A percentile compares a stretch with the other conserved stretches of the same genome.
Evolutionary conservation across 2,113 vertebrate species (phyloP).

Genomic region (Pomatorhinus ruficollis): DNA sequence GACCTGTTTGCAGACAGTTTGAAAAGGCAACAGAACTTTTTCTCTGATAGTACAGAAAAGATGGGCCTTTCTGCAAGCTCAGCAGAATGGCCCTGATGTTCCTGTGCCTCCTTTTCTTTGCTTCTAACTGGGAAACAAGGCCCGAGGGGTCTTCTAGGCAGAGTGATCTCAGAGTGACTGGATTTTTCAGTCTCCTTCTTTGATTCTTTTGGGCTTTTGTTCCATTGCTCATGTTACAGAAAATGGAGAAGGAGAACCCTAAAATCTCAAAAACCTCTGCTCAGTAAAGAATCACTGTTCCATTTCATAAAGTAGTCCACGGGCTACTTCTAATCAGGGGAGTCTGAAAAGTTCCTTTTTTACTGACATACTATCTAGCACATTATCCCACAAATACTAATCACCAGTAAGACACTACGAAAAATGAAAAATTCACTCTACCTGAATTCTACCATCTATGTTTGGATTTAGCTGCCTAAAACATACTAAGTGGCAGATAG

Average conservation of each 20-base stretch:
- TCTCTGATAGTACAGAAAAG: not conserved
- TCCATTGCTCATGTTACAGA: not conserved
- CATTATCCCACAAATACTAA: not conserved
- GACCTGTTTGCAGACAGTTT: not conserved
- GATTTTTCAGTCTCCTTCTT: not conserved
- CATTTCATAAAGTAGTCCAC: not conserved
- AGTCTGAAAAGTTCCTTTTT: not conserved
- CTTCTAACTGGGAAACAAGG: not conserved
- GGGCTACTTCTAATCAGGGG: not conserved
- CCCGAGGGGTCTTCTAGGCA: not conserved
- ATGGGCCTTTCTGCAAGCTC: not conserved
- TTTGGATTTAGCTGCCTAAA: not conserved
- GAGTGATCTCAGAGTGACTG: not conserved
- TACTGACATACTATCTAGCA: not conserved
- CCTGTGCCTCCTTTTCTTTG: not conserved
- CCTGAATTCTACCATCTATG: not conserved
- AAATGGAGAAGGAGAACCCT: not conserved
- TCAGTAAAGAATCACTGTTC: not conserved
- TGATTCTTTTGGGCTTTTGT: not conserved
- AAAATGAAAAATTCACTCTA: not conserved
- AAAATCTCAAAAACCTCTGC: not conserved
- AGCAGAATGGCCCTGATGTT: not conserved
- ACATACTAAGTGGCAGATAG: rapidly evolving
- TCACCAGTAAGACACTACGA: not conserved
- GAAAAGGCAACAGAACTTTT: not conserved